phyloP scores from a whole-genome alignment of 2,797 vertebrate genomes.

The Danio kyathit region DNA sequence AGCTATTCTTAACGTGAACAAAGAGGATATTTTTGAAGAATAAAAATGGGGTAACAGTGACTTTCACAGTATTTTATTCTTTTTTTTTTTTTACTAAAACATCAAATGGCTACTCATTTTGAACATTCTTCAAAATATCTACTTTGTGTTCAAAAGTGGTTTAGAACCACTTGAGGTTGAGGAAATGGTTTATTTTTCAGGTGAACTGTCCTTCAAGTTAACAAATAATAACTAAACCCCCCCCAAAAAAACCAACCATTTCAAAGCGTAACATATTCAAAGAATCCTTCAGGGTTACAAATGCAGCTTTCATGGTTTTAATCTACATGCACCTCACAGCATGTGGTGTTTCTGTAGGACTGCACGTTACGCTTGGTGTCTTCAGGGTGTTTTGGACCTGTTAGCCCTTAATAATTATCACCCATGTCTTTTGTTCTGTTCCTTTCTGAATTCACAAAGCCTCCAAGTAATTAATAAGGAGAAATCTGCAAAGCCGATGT shows the following conservation, averaged over 20 bases:
- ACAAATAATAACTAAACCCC: too few relatives aligned
- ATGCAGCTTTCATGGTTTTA: not conserved
- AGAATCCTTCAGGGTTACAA: conserved; percentile 20
- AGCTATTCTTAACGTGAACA: too few relatives aligned
- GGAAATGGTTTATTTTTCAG: too few relatives aligned
- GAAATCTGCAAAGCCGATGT: conserved; percentile 3
- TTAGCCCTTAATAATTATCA: conserved; percentile 9
- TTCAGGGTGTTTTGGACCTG: conserved; percentile 8
- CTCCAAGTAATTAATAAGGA: conserved; percentile 27
- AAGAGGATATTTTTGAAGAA: too few relatives aligned
- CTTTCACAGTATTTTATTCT: too few relatives aligned
- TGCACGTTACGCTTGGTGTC: not conserved
- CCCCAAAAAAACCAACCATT: not conserved
- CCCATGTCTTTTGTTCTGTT: not conserved
- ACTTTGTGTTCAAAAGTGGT: too few relatives aligned
- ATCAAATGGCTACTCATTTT: too few relatives aligned
- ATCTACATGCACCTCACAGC: not conserved
- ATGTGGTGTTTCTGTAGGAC: not conserved
- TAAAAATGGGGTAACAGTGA: too few relatives aligned
- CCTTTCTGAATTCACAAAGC: conserved; percentile 16
- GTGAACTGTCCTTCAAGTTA: too few relatives aligned
- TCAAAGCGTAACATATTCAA: not conserved
- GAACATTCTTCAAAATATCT: too few relatives aligned
- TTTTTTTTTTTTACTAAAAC: too few relatives aligned
- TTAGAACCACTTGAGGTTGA: too few relatives aligned